phyloP scores from a whole-genome alignment of 2,797 vertebrate genomes.

The Rhinogobio ventralis region DNA sequence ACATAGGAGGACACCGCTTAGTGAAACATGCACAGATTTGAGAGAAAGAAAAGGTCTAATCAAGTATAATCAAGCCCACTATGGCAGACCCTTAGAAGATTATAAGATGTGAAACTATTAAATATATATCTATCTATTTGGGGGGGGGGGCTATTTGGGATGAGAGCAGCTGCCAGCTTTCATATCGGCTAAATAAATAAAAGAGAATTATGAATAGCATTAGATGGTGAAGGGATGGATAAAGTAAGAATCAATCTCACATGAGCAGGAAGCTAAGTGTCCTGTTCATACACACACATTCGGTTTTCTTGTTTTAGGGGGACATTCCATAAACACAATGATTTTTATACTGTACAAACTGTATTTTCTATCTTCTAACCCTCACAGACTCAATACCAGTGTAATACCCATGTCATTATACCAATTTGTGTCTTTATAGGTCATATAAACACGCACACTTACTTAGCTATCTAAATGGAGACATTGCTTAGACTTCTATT shows the following conservation, averaged over 20 bases:
- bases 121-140: too few relatives aligned
- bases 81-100: slow-evolving; percentile 29
- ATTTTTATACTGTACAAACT: not conserved
- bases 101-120: slow-evolving; percentile 35
- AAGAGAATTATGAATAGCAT: slow-evolving; percentile 59
- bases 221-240: slow-evolving; percentile 46
- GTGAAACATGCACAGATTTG: slow-evolving; percentile 1
- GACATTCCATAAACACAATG: not conserved
- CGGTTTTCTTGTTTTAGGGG: not conserved
- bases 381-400: too few relatives aligned
- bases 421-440: too few relatives aligned
- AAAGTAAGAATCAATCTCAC: slow-evolving; percentile 40
- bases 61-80: slow-evolving; percentile 41
- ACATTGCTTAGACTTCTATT: too few relatives aligned
- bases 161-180: slow-evolving; percentile 36
- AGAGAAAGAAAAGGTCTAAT: slow-evolving; percentile 31
- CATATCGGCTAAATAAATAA: slow-evolving; percentile 56
- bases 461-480: too few relatives aligned
- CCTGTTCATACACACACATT: not conserved
- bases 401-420: too few relatives aligned
- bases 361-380: not conserved
- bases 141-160: too few relatives aligned
- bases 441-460: too few relatives aligned
- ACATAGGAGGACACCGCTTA: slow-evolving; percentile 29
- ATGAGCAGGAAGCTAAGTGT: not conserved